Evolutionary conservation across 2,888 invertebrate species (phyloP), one percentile per base, ranked within the genome.

Genomic region (Dyspetes luteomarginatus): DNA sequence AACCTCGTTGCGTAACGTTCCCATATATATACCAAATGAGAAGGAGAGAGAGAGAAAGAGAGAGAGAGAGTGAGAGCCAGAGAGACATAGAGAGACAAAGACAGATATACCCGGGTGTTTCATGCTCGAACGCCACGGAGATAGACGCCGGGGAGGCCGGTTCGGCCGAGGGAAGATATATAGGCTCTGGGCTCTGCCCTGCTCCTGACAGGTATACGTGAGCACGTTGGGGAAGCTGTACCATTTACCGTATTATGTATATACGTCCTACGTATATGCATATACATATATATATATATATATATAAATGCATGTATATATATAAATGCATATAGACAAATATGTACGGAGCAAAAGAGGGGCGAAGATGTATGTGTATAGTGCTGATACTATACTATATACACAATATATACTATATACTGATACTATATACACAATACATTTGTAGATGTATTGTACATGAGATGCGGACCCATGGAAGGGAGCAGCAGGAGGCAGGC

Each of bases 161-260:
- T 81, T 81, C 78, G 81, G 77, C 77, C 73, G 58, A 81, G 69
- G 60, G 74, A 81, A 81, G 81, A 81, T 81, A 81, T 81, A 81
- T 81, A 78, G 78, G 68, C 69, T 56, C 67, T 73, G 64, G 79
- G 26, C 58, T 67, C 68, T 83, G 64, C 79, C 82, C 84, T 88
- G 88, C 64, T 75, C 80, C 80, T 88, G 88, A 88, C 88, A 88
- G 88, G 84, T 84, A 86, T 84, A 84, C 86, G 79, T 81, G 83
- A 77, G 43, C 64, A 78, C 71, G 48, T 60, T 41, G 68, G 76
- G 75, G 74, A 56, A 74, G 67, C 72, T 78, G 65, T 68, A 75
- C 72, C 78, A 72, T 82, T 71, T 74, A 81, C 75, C 71, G 58
- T 67, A 41, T 62, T 60, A 78, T 28, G 45, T 72, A 68, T n/a